Percentiles rank a stretch among this genome's conserved stretches.
phyloP scores from a whole-genome alignment of 2,797 vertebrate genomes.

The Cryptoblepharus egeriae region DNA sequence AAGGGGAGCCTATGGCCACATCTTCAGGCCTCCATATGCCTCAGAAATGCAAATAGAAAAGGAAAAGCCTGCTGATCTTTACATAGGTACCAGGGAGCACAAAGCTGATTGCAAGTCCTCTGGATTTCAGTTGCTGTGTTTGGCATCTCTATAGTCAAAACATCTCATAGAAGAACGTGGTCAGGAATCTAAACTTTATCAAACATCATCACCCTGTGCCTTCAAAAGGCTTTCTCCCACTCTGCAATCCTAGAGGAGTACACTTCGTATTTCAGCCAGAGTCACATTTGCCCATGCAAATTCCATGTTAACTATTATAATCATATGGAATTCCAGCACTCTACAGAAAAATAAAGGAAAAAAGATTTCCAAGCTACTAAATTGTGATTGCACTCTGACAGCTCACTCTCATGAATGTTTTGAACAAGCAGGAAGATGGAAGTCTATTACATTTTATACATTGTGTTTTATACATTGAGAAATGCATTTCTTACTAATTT shows the following conservation, averaged over 20 bases:
- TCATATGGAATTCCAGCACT: not conserved
- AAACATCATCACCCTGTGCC: slow-evolving; percentile 20
- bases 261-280: slow-evolving; percentile 15
- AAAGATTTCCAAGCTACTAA: not conserved
- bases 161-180: slow-evolving; percentile 32
- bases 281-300: not conserved
- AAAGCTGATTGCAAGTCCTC: slow-evolving; percentile 38
- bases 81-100: not conserved
- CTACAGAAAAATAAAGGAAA: too few relatives aligned
- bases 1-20: too few relatives aligned
- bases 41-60: not conserved
- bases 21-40: too few relatives aligned
- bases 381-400: not conserved
- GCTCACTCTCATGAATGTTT: not conserved
- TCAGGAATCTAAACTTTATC: slow-evolving; percentile 40
- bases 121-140: slow-evolving; percentile 38
- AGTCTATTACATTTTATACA: too few relatives aligned
- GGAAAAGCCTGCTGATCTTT: slow-evolving; percentile 60
- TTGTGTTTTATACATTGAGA: too few relatives aligned
- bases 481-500: too few relatives aligned
- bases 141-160: slow-evolving; percentile 28
- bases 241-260: not conserved
- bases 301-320: not conserved
- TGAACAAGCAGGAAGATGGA: not conserved
- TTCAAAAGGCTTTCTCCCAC: not conserved